These are phyloP conservation scores for Ciconia nigra DNA, from an alignment of 2,797 vertebrate genomes.

Conservation along the genomic window DNA sequence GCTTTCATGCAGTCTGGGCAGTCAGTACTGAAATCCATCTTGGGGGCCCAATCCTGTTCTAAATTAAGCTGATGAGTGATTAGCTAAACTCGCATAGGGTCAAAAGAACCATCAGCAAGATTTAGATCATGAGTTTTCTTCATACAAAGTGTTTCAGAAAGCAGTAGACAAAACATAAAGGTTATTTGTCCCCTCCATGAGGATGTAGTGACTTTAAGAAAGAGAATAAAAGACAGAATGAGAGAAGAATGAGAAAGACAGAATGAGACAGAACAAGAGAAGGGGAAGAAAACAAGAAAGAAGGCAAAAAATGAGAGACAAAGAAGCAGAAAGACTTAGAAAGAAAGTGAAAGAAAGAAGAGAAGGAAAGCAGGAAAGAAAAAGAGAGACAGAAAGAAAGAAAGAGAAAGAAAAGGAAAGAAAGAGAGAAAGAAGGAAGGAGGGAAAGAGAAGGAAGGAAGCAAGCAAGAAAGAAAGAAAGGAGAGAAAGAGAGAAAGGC, in stretches of 20 bases:
- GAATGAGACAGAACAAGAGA: neutral
- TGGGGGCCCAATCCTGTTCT: neutral
- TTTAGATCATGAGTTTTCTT: conserved; percentile 30
- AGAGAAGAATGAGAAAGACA: neutral
- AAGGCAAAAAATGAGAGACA: neutral
- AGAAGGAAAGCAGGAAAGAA: accelerated
- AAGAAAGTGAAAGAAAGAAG: neutral
- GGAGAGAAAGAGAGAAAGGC: neutral
- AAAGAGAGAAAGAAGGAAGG: too few relatives aligned
- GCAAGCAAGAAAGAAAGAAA: neutral
- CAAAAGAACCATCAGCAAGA: neutral
- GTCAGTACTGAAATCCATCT: neutral
- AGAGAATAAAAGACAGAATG: neutral
- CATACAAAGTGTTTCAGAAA: conserved; percentile 40
- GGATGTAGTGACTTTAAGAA: neutral
- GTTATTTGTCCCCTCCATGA: neutral
- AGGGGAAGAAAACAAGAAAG: neutral
- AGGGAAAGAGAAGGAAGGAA: neutral
- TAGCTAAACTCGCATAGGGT: neutral
- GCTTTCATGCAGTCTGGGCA: neutral
- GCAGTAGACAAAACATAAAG: conserved; percentile 19
- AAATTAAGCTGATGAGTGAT: neutral
- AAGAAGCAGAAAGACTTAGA: neutral
- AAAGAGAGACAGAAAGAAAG: too few relatives aligned
- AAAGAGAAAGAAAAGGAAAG: too few relatives aligned